Evolutionary conservation across 2,888 invertebrate species (phyloP).

Genomic region (Teleiodes luculella): DNA sequence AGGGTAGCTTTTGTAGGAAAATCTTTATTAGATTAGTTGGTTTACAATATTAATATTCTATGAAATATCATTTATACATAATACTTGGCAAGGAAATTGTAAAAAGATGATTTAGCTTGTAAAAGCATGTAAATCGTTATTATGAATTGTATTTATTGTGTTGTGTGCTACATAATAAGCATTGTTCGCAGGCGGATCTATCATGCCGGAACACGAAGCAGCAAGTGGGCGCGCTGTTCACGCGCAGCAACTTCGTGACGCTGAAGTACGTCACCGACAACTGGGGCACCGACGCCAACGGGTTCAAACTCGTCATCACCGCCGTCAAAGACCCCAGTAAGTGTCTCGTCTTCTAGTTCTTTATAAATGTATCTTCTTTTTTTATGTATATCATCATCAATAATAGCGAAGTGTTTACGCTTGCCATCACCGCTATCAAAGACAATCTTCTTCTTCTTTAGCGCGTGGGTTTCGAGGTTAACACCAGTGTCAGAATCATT

Average conservation of each 20-base stretch:
- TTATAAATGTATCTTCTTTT: too few species aligned
- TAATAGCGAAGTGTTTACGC: constrained; percentile 86
- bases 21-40: too few species aligned
- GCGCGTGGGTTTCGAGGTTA: too few species aligned
- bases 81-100: too few species aligned
- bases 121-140: too few species aligned
- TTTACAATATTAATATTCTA: too few species aligned
- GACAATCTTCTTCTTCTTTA: too few species aligned
- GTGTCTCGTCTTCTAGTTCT: constrained; percentile 53
- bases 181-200: constrained; percentile 87
- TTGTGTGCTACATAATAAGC: too few species aligned
- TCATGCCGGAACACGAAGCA: constrained; percentile 95
- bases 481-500: not conserved
- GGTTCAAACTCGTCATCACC: constrained; percentile 95
- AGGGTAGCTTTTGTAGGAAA: too few species aligned
- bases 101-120: too few species aligned
- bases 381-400: not conserved
- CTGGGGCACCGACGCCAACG: constrained; percentile 95
- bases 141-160: too few species aligned
- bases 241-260: constrained; percentile 95
- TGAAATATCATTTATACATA: too few species aligned
- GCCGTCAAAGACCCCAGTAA: constrained; percentile 96
- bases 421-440: constrained; percentile 95
- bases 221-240: constrained; percentile 92
- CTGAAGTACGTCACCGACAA: constrained; percentile 95